These are phyloP conservation scores for Babylonia areolata DNA, from an alignment of 1,140 invertebrate genomes.

Conservation along the genomic window DNA sequence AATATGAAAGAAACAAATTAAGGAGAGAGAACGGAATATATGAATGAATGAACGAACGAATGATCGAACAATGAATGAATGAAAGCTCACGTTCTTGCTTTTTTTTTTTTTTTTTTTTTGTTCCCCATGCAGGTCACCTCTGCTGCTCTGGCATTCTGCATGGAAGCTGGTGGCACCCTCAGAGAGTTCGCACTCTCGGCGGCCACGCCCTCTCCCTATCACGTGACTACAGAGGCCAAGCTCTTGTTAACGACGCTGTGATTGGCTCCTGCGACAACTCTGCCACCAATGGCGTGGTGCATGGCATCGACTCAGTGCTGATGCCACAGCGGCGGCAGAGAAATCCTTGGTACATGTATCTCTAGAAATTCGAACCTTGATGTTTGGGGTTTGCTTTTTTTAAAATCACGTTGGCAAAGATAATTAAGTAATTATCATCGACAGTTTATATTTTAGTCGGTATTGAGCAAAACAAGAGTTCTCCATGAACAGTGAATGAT, in stretches of 20 bases:
- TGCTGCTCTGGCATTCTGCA: slow-evolving; percentile 57
- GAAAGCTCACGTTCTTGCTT: no score
- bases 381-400: no score
- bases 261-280: slow-evolving; percentile 74
- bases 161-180: slow-evolving; percentile 34
- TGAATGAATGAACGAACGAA: no score
- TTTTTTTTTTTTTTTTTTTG: no score
- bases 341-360: slow-evolving; percentile 1
- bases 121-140: slow-evolving; percentile 55
- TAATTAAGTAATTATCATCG: no score
- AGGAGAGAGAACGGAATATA: no score
- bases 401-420: no score
- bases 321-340: slow-evolving; percentile 1
- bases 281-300: slow-evolving; percentile 79
- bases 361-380: background rate
- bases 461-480: no score
- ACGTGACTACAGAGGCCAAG: slow-evolving; percentile 36
- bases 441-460: no score
- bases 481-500: no score
- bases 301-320: slow-evolving; percentile 77
- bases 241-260: slow-evolving; percentile 38
- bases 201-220: slow-evolving; percentile 50
- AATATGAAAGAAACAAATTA: no score
- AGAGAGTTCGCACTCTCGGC: slow-evolving; percentile 32
- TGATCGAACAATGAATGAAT: no score